These are phyloP conservation scores for Cydia strobilella DNA, from an alignment of 1,140 invertebrate species.

Conservation along the genomic window DNA sequence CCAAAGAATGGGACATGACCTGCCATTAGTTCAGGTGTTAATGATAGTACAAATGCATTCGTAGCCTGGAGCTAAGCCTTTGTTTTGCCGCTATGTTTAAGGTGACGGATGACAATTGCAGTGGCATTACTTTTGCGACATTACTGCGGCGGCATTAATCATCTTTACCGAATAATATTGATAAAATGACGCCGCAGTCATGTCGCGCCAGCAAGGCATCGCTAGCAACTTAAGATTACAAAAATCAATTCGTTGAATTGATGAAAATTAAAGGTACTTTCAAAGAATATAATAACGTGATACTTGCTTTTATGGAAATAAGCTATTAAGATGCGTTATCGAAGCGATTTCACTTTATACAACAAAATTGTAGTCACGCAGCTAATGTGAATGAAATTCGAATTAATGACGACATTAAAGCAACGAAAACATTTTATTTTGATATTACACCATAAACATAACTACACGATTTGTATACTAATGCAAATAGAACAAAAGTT, in stretches of 20 bases:
- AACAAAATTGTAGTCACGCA: conserved; percentile 49
- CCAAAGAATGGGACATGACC: conserved; percentile 43
- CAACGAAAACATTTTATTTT: conserved; percentile 65
- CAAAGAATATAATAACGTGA: conserved; percentile 2
- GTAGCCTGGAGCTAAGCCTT: background rate
- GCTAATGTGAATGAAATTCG: conserved; percentile 58
- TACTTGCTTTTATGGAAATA: conserved; percentile 48
- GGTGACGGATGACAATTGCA: too few species aligned
- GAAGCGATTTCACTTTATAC: conserved; percentile 44
- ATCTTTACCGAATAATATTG: too few species aligned
- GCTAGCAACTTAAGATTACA: too few species aligned
- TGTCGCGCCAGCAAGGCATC: too few species aligned
- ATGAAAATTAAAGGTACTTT: background rate
- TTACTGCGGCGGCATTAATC: too few species aligned
- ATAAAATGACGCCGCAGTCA: too few species aligned
- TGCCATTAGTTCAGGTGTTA: conserved; percentile 52
- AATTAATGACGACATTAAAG: conserved; percentile 61
- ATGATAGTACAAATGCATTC: conserved; percentile 41
- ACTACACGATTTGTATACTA: conserved; percentile 55
- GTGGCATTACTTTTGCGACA: too few species aligned
- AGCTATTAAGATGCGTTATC: conserved; percentile 49
- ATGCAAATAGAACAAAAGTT: background rate
- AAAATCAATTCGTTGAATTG: too few species aligned
- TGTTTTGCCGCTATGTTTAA: conserved; percentile 11
- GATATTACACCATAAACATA: conserved; percentile 67